A percentile compares a stretch with the other conserved stretches of the same genome.
phyloP scores from a whole-genome alignment of 1,140 invertebrate genomes.

The Hetaerina americana region DNA sequence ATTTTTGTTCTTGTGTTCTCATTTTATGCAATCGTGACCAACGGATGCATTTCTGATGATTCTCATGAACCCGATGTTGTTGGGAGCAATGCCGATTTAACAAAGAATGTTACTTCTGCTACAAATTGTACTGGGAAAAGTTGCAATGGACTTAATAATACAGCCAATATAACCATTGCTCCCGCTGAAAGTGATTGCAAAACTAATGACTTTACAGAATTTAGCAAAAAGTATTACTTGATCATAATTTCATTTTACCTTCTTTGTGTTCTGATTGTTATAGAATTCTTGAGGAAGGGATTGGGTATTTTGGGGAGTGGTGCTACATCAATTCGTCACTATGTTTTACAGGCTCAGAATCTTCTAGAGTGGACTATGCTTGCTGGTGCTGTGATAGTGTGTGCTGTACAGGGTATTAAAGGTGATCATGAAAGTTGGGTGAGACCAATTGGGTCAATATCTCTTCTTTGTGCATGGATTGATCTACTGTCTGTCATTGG shows the following conservation, averaged over 20 bases:
- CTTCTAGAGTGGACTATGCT: constrained; percentile 71
- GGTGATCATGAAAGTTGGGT: not conserved
- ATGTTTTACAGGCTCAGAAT: constrained; percentile 63
- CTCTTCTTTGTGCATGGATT: constrained; percentile 70
- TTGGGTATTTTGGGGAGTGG: not conserved
- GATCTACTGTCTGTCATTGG: constrained; percentile 77
- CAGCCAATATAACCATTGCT: no score
- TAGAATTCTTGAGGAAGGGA: not conserved
- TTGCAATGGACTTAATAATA: no score
- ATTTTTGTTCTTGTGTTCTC: constrained; percentile 46
- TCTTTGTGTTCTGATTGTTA: not conserved
- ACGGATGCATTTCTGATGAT: not conserved
- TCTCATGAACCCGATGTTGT: not conserved
- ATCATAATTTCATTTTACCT: not conserved
- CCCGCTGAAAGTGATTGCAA: not conserved
- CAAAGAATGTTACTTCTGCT: not conserved
- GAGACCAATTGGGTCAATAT: constrained; percentile 66
- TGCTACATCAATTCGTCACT: not conserved
- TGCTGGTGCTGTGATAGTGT: constrained; percentile 64
- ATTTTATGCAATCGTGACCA: not conserved
- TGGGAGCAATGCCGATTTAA: no score
- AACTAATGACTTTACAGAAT: not conserved
- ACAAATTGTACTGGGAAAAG: not conserved
- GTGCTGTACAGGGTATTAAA: not conserved
- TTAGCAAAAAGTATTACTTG: not conserved